These are phyloP conservation scores for Psilanteris sp. DNA, from an alignment of 1,140 invertebrate species.

Conservation along the genomic window DNA sequence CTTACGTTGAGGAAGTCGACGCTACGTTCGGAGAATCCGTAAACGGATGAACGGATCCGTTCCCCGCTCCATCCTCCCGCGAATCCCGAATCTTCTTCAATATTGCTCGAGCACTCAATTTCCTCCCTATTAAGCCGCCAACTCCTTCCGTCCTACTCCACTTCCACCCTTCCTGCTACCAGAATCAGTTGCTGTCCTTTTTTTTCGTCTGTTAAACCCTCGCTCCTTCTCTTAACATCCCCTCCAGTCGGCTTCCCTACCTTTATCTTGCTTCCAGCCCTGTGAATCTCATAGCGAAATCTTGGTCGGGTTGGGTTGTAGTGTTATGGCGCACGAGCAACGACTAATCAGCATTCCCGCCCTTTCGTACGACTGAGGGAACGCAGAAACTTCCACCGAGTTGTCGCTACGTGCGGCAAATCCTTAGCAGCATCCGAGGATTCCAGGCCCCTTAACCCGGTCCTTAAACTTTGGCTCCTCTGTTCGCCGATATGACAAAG, in stretches of 20 bases:
- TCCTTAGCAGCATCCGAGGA: constrained; percentile 76
- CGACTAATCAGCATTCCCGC: constrained; percentile 80
- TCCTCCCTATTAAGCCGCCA: constrained; percentile 80
- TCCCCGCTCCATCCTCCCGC: constrained; percentile 60
- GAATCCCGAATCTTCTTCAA: constrained; percentile 79
- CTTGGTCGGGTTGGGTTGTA: constrained; percentile 77
- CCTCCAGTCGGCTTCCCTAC: constrained; percentile 2
- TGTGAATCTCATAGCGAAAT: constrained; percentile 73
- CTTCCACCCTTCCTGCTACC: constrained; percentile 9
- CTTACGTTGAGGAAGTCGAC: constrained; percentile 69
- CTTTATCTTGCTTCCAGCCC: constrained; percentile 50
- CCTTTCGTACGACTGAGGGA: constrained; percentile 54
- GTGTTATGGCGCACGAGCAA: constrained; percentile 77
- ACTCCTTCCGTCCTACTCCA: constrained; percentile 65
- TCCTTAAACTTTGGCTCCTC: constrained; percentile 59
- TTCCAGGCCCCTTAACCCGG: constrained; percentile 69
- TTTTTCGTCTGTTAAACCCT: constrained; percentile 32
- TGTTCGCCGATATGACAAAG: constrained; percentile 6
- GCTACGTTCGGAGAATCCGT: constrained; percentile 75
- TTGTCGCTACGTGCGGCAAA: constrained; percentile 77
- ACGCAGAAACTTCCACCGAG: constrained; percentile 68
- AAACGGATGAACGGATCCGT: constrained; percentile 75
- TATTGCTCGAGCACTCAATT: constrained; percentile 80
- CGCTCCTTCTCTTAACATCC: constrained; percentile 14
- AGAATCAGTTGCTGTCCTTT: constrained; percentile 42